Conservation (phyloP, 2,113 vertebrate genomes). For the Apistogramma diplotaenia region DNA sequence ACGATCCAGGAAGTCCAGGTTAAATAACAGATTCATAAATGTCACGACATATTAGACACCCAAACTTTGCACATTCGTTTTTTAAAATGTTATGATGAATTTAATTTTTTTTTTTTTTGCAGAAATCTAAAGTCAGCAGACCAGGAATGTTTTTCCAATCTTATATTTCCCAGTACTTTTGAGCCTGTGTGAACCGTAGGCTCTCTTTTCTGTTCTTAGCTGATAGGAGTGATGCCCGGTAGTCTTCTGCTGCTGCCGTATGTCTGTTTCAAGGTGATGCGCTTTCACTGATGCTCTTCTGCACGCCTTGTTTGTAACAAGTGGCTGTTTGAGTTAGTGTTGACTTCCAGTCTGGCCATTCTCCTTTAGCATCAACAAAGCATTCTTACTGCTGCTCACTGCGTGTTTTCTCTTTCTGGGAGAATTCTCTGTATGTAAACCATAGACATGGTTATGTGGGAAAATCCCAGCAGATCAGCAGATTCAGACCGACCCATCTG, state of each 20-base stretch:
- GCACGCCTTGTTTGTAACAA: not conserved
- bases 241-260: not conserved
- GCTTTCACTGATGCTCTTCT: not conserved
- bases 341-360: not conserved
- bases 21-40: not conserved
- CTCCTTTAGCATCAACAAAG: not conserved
- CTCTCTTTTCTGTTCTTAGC: no score
- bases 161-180: no score
- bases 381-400: not conserved
- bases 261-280: not conserved
- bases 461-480: not conserved
- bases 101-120: not conserved
- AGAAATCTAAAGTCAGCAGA: no score
- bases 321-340: not conserved
- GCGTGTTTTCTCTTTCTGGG: not conserved
- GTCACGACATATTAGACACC: not conserved
- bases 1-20: not conserved
- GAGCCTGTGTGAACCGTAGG: no score
- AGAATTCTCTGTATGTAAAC: not conserved
- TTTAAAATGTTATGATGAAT: not conserved
- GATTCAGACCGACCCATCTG: not conserved
- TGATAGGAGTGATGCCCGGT: no score
- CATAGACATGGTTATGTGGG: not conserved
- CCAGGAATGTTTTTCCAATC: no score
- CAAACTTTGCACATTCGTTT: accelerated